These are phyloP conservation scores for Thamnaconus septentrionalis DNA, from an alignment of 2,113 vertebrate genomes.

Conservation along the genomic window DNA sequence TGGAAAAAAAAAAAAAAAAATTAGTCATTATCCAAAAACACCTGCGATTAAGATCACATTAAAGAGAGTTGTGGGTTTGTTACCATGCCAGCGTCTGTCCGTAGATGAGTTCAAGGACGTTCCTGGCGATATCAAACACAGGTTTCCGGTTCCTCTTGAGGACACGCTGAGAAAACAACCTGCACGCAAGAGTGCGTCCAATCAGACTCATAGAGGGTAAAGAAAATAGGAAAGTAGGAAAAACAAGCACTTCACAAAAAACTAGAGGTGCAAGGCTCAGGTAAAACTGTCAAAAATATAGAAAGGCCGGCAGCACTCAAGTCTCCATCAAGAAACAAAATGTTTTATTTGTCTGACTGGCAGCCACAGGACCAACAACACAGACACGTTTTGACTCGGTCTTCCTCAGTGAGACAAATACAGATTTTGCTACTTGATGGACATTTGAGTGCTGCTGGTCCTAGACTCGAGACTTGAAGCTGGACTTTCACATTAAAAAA, in stretches of 20 bases:
- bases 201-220: no score
- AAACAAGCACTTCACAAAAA: neutral
- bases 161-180: slow-evolving; percentile 82
- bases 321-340: neutral
- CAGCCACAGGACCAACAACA: no score
- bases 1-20: slow-evolving; percentile 50
- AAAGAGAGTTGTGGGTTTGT: neutral
- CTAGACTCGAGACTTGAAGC: no score
- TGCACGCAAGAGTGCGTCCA: slow-evolving; percentile 41
- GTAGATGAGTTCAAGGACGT: slow-evolving; percentile 92
- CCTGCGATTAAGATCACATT: neutral
- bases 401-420: no score
- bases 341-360: neutral
- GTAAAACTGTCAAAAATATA: neutral
- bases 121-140: slow-evolving; percentile 89
- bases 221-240: neutral
- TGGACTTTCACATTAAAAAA: no score
- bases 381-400: no score
- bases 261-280: neutral
- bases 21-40: neutral
- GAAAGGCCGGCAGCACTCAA: no score
- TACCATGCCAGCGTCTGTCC: slow-evolving; percentile 94
- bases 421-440: no score
- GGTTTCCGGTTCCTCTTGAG: slow-evolving; percentile 78
- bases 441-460: no score